Base-by-base conservation (phyloP, 1,140 invertebrate genomes). In the Diploscapter pachys region DNA sequence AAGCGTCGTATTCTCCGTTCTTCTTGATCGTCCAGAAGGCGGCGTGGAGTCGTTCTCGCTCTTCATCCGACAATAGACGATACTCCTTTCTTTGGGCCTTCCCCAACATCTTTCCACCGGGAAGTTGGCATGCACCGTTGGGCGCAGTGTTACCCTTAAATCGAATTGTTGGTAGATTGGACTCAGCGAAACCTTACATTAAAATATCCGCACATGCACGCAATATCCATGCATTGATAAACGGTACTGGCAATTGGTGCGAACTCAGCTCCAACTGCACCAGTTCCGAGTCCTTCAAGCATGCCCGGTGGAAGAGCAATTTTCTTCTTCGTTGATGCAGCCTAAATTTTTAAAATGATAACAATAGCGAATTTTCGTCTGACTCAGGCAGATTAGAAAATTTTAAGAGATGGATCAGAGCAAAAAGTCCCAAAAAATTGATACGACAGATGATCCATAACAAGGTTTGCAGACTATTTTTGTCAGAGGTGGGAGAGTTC, bases 41-140 rank as follows among this genome's bases (percentile, higher is more conserved):
- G n/a, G 73, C 72, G 71, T 86, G 84, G 71, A 81, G 83, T 5
- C 75, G 65, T 2, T 73, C 57, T 69, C 84, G 65, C 66, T 87
- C 84, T 5, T 81, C 73, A 48, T 83, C 81, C 0, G 78, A 82
- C 57, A 87, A 53, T 73, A 78, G 80, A 8, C 85, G 72, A 76
- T 86, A 86, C 72, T 87, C 86, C 70, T 86, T 86, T 51, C 85
- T 57, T 5, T 68, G 52, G 11, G 79, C 56, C 63, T 81, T 81
- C 56, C 67, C 69, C 51, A 80, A 56, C 62, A 57, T 53, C 53
- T 75, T 56, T 51, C 78, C 78, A 65, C 67, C 75, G n/a, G 71
- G 65, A 66, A 79, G 78, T 9, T 72, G 73, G 31, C 78, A 79
- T 50, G 67, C 75, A 57, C 75, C 75, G 57, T 78, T 78, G n/a